Evolutionary conservation across 2,113 vertebrate species (phyloP), one percentile per base, ranked within the genome.

Genomic region (Anseranas semipalmata): DNA sequence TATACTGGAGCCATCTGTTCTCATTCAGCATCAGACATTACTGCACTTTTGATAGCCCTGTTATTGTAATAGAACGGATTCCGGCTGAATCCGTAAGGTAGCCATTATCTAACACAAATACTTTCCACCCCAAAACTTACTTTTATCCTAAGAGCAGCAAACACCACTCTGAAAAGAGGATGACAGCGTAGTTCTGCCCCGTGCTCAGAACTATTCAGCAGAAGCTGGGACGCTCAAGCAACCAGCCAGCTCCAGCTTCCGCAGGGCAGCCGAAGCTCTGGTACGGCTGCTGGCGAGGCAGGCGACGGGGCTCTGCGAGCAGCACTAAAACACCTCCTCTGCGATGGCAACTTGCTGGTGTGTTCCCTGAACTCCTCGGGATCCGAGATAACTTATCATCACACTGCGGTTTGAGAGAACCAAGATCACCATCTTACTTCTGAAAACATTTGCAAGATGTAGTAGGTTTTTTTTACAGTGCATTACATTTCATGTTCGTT

Each of bases 281-380:
- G 5, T 7, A 12, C 3, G 21, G 7, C 2, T 3, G 18, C 24
- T 30, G 18, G 7, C 43, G 9, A n/a, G 0, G 3, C 3, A 63
- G 18, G 58, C 33, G n/a, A 74, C 78, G 1, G 28, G 71, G 24
- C 3, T 35, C 9, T 50, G 32, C 21, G 20, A 82, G 39, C 1
- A 43, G 19, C 63, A 53, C 27, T 52, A 78, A 74, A 85, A 24
- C 7, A 52, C 12, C 15, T 55, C 11, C 45, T 39, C 10, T 7
- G 32, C 27, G 55, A 35, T 2, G 1, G 43, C 12, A 70, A 68
- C 19, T 74, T 50, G 21, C 3, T 52, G 19, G 20, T 43, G 4
- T 7, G 2, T 74, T 94, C 72, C 70, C 9, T 9, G 55, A 83
- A 58, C 11, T 58, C 65, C 15, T 53, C 10, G 3, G 18, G 17